Base-by-base conservation (phyloP, 2,113 vertebrate species). In the Alligator sinensis region DNA sequence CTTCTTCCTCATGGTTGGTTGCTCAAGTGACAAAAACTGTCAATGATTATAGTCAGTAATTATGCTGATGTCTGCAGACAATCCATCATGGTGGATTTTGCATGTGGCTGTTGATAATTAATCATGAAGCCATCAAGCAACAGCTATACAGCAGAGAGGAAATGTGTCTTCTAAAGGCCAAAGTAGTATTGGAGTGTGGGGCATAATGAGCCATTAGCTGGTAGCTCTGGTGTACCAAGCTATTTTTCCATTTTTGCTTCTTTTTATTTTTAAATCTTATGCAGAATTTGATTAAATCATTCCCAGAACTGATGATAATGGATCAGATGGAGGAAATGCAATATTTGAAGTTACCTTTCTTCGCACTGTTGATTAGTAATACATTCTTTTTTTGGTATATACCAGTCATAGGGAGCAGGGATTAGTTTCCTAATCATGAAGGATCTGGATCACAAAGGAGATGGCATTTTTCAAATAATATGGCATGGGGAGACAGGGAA, bases 91-190 rank as follows among this genome's bases (percentile, higher is more conserved):
- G 95, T 57, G n/a, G 93, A 70, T 96, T 98, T 97, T 97, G 88
- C 95, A 96, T 94, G 91, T 92, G 90, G 80, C 0, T 14, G 80
- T 47, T 92, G 80, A 94, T 97, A 97, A 98, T 98, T 97, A 98
- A 97, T 97, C 94, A 91, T 64, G 77, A 96, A 90, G 77, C 82
- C 54, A 61, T 90, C 86, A 61, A 96, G 95, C 83, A 96, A 92
- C 87, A 96, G 84, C 94, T 91, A 94, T 76, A 88, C 19, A 79
- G 84, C 59, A 70, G 57, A 96, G 92, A 91, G 95, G 93, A 97
- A 97, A 98, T 98, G 97, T 95, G 95, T 98, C 94, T 97, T 97
- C 83, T 92, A 96, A 97, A 98, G 96, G 96, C 95, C 94, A 96
- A 61, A 63, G 79, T 82, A 86, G 94, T 88, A 94, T 94, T 96